These are phyloP conservation scores for Phyllotis vaccarum DNA, from an alignment of 2,797 vertebrate species.

Conservation along the genomic window DNA sequence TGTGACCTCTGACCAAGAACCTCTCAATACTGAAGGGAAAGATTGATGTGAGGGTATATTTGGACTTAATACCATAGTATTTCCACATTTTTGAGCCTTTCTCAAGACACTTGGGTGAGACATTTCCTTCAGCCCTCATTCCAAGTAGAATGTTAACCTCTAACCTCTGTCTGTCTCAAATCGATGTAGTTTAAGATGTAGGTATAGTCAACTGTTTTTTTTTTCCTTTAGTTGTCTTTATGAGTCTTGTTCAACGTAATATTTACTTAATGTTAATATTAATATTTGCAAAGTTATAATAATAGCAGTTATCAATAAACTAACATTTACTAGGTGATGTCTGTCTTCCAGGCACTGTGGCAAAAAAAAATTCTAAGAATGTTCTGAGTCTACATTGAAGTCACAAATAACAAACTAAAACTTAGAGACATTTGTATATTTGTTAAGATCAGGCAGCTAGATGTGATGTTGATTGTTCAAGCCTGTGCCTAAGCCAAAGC, in stretches of 20 bases:
- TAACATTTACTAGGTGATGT: neutral
- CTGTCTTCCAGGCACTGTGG: neutral
- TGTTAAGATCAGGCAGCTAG: neutral
- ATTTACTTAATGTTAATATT: neutral
- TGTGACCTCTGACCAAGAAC: neutral
- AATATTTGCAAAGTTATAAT: neutral
- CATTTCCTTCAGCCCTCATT: neutral
- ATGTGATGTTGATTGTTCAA: neutral
- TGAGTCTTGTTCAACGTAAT: neutral
- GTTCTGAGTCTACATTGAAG: neutral
- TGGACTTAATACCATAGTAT: neutral
- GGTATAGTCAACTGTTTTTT: neutral
- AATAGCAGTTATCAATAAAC: neutral
- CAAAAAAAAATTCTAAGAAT: neutral
- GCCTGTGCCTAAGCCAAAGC: neutral
- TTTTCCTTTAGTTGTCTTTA: neutral
- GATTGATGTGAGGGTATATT: neutral
- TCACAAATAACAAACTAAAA: neutral
- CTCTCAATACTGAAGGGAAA: neutral
- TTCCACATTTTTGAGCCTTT: neutral
- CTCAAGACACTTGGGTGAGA: neutral
- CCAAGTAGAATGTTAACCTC: neutral
- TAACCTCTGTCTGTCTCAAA: neutral
- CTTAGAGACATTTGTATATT: neutral
- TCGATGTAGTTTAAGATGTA: neutral